Evolutionary conservation across 2,797 vertebrate genomes (phyloP), one percentile per base, ranked within the genome.

Genomic region (Hafferia zeledoni): DNA sequence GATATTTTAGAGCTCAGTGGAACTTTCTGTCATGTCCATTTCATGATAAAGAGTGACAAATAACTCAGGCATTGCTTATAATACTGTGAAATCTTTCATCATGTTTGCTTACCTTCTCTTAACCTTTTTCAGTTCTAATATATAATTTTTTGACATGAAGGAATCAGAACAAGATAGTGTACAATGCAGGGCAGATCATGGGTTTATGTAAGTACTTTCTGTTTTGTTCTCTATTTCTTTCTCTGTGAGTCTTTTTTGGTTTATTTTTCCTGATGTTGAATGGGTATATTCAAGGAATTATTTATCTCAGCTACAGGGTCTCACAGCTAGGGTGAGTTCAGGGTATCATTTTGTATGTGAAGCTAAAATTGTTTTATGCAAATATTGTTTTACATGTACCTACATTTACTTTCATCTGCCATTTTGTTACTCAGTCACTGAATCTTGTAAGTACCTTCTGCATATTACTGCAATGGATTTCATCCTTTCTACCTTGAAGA

Each of bases 331-430:
- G 47, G 16, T 30, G 18, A 75, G 14, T 49, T 89, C 47, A 77
- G 31, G 27, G 19, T 20, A 25, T 28, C 0, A 39, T n/a, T 75
- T 71, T 78, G 2, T 33, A 27, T 53, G 6, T 19, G n/a, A 87
- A 65, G 18, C 4, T 31, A 20, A 11, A 77, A 61, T 19, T 31
- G 9, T 27, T 90, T 59, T 15, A 31, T 6, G 15, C 0, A 1
- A 13, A 24, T 0, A 1, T 46, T 27, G 3, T 37, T 78, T 59
- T 49, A 30, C 0, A 2, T 52, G 30, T 60, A 35, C 23, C 12
- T 70, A n/a, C 16, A 11, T 76, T 49, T 60, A 19, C 3, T 74
- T 84, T 61, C 28, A 69, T 49, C 25, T 76, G 10, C 9, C 33
- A 30, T 49, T 79, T 63, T 91, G 57, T 85, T 24, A n/a, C 6